Evolutionary conservation across 2,797 vertebrate genomes (phyloP).

Genomic region (Pachyuromys duprasi): DNA sequence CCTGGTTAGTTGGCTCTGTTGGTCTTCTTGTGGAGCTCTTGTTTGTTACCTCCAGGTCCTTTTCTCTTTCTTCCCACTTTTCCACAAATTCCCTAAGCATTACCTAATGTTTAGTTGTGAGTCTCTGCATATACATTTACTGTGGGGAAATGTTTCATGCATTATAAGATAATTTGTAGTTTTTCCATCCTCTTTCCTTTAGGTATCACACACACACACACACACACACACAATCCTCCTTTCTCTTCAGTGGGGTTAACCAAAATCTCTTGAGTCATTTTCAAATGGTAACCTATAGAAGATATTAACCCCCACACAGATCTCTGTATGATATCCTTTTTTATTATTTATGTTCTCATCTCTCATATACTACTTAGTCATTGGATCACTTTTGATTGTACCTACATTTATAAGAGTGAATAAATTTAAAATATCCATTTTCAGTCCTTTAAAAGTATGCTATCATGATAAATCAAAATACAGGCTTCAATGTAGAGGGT

Average conservation of each 20-base stretch:
- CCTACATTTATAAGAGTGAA: slow-evolving; percentile 40
- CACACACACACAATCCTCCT: not conserved
- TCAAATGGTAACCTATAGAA: not conserved
- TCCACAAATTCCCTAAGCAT: too few relatives aligned
- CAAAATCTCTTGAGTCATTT: slow-evolving; percentile 2
- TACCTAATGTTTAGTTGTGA: too few relatives aligned
- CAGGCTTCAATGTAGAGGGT: not conserved
- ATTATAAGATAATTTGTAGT: not conserved
- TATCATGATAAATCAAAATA: not conserved
- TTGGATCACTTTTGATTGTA: not conserved
- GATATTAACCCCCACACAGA: not conserved
- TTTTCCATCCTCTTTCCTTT: not conserved
- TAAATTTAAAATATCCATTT: slow-evolving; percentile 49
- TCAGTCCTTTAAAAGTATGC: not conserved
- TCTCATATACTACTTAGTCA: not conserved
- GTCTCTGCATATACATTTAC: not conserved
- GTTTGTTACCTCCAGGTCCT: too few relatives aligned
- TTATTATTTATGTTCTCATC: not conserved
- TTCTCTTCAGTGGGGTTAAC: not conserved
- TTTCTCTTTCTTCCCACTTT: too few relatives aligned
- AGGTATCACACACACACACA: too few relatives aligned
- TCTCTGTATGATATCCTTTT: not conserved
- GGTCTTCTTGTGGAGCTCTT: too few relatives aligned
- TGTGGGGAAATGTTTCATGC: not conserved
- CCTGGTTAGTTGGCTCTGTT: too few relatives aligned